Evolutionary conservation across 2,888 invertebrate species (phyloP).

Genomic region (Lepidochitona cinerea): DNA sequence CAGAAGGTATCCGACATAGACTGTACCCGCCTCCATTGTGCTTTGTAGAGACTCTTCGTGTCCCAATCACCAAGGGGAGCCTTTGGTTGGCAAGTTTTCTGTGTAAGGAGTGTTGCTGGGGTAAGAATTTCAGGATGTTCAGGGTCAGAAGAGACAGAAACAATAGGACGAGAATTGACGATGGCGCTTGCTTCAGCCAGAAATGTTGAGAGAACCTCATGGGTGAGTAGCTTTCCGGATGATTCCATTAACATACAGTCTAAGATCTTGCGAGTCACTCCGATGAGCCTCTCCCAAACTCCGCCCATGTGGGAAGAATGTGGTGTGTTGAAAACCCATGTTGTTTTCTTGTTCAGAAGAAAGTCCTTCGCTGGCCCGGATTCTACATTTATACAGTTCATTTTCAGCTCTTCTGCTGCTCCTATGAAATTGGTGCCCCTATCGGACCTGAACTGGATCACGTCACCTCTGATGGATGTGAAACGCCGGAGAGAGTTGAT

Average conservation of each 20-base stretch:
- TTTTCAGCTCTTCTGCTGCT: slow-evolving; percentile 10
- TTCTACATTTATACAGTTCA: slow-evolving; percentile 17
- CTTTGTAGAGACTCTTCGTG: slow-evolving; percentile 21
- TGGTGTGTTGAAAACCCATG: slow-evolving; percentile 17
- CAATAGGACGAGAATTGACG: slow-evolving; percentile 31
- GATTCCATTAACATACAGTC: slow-evolving; percentile 21
- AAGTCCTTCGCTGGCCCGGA: slow-evolving; percentile 8
- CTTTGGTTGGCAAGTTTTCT: neutral
- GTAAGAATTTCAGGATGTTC: slow-evolving; percentile 22
- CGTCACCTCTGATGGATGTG: slow-evolving; percentile 22
- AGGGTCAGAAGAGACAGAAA: slow-evolving; percentile 23
- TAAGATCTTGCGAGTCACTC: slow-evolving; percentile 15
- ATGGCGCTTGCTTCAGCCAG: slow-evolving; percentile 29
- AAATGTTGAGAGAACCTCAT: slow-evolving; percentile 32
- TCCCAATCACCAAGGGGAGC: neutral
- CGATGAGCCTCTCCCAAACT: slow-evolving; percentile 24
- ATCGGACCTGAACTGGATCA: slow-evolving; percentile 24
- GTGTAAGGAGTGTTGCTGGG: slow-evolving; percentile 24
- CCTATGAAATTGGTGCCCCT: slow-evolving; percentile 30
- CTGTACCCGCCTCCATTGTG: slow-evolving; percentile 29
- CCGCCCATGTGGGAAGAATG: slow-evolving; percentile 27
- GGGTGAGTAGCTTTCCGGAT: slow-evolving; percentile 13
- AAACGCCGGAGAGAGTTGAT: slow-evolving; percentile 28
- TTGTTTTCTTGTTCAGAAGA: neutral
- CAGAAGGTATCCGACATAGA: slow-evolving; percentile 24